phyloP scores from a whole-genome alignment of 2,888 invertebrate species.

The Leucozona laternaria region DNA sequence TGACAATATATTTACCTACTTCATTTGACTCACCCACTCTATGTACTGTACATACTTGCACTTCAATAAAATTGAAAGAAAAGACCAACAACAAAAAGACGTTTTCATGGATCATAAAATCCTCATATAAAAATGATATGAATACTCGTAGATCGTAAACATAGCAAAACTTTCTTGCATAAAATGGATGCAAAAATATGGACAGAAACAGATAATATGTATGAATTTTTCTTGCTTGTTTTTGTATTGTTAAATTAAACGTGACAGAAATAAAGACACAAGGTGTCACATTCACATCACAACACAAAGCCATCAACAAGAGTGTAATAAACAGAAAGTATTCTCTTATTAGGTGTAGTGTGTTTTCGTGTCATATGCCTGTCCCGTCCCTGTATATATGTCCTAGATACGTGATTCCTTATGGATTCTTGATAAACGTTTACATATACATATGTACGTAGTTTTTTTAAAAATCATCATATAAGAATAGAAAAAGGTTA shows the following conservation, averaged over 20 bases:
- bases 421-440: slow-evolving; percentile 25
- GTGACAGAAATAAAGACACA: slow-evolving; percentile 42
- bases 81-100: not conserved
- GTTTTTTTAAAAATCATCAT: slow-evolving; percentile 5
- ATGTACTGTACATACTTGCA: not conserved
- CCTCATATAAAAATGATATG: slow-evolving; percentile 25
- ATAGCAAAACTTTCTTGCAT: slow-evolving; percentile 25
- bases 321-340: slow-evolving; percentile 10
- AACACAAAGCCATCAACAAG: slow-evolving; percentile 5
- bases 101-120: slow-evolving; percentile 29
- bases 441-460: not conserved
- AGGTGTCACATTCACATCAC: slow-evolving; percentile 43
- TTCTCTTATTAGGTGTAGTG: slow-evolving; percentile 5
- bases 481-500: not conserved
- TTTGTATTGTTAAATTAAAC: slow-evolving; percentile 20
- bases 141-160: slow-evolving; percentile 29
- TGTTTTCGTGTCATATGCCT: slow-evolving; percentile 25
- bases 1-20: no score
- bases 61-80: not conserved
- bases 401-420: slow-evolving; percentile 41
- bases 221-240: not conserved
- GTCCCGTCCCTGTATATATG: not conserved
- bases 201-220: not conserved
- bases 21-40: not conserved
- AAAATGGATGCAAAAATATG: slow-evolving; percentile 39